These are phyloP conservation scores for Etheostoma nigrum DNA, from an alignment of 2,797 vertebrate species.

Conservation along the genomic window DNA sequence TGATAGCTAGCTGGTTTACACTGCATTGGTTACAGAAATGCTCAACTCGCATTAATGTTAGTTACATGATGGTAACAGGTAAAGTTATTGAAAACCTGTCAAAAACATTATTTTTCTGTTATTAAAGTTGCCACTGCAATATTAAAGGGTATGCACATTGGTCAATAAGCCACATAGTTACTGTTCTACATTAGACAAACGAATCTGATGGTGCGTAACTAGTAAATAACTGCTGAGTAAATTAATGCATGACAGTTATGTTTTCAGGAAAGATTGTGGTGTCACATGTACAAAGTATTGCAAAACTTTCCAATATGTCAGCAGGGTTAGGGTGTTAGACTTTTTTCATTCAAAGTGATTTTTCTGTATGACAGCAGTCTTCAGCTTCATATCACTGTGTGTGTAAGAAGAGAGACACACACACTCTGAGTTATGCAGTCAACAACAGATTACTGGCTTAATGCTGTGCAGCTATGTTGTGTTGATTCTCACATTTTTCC, in stretches of 20 bases:
- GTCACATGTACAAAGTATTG: constrained; percentile 20
- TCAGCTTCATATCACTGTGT: background rate
- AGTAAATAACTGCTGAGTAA: constrained; percentile 29
- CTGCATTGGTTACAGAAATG: constrained; percentile 18
- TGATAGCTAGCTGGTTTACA: constrained; percentile 29
- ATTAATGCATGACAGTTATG: constrained; percentile 29
- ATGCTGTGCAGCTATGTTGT: constrained; percentile 6
- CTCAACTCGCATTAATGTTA: constrained; percentile 27
- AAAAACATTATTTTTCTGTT: background rate
- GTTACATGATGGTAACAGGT: constrained; percentile 50
- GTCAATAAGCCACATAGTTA: background rate
- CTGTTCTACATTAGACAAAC: background rate
- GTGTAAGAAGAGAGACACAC: background rate
- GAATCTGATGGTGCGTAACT: constrained; percentile 4
- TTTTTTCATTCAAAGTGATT: constrained; percentile 14
- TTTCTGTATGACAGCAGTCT: constrained; percentile 18
- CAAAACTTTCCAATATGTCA: constrained; percentile 41
- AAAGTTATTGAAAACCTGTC: constrained; percentile 33
- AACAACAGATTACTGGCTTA: constrained; percentile 24
- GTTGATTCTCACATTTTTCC: constrained; percentile 33
- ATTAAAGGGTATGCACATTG: too few relatives aligned
- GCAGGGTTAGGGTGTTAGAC: constrained; percentile 9
- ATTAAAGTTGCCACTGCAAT: constrained; percentile 3
- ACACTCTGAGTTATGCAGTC: constrained; percentile 19
- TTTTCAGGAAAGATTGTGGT: constrained; percentile 21